Evolutionary conservation across 2,797 vertebrate genomes (phyloP), one percentile per base, ranked within the genome.

Genomic region (Paedocypris micromegethes): DNA sequence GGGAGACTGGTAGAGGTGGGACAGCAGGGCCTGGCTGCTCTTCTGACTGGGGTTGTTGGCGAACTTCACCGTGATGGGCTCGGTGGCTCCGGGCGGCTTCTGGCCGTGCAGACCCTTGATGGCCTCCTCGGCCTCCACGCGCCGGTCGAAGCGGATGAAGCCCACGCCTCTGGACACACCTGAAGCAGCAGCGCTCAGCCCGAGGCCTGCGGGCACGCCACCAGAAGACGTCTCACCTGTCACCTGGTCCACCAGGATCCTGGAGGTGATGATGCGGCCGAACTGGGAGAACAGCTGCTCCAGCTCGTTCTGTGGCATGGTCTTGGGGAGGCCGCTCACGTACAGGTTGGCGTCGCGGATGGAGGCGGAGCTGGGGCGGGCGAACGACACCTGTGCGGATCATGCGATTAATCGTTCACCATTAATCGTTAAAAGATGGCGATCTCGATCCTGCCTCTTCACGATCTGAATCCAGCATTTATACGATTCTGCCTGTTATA

Each of bases 1-100:
- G 83, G 96, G 93, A 63, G 96, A 98, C 84, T 98, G 96, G 86
- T 98, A 98, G 74, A 98, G 90, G 87, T 98, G 96, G 45, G 96
- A 98, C 74, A 98, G 91, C 86, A 98, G 92, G 6, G 96, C 95
- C 90, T 98, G 96, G 85, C 89, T 98, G 67, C 87, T 93, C 91
- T 98, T 98, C 93, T 98, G 96, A 88, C 96, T 98, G 81, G 96
- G 96, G 86, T 97, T 98, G 86, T 98, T 98, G 63, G 96, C 96
- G 83, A 98, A 98, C 89, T 98, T 98, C 78, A 98, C 96, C 46
- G 96, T 98, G 78, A 98, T 98, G 58, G 96, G 96, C 79, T 98
- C 96, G 2, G 95, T 90, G 84, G 94, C 93, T 74, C 91, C 88
- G 2, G 96, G 92, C 43, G 96, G 96, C 84, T 98, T 98, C 89